Conservation (phyloP, 2,797 vertebrate genomes). For the Urophycis tenuis region DNA sequence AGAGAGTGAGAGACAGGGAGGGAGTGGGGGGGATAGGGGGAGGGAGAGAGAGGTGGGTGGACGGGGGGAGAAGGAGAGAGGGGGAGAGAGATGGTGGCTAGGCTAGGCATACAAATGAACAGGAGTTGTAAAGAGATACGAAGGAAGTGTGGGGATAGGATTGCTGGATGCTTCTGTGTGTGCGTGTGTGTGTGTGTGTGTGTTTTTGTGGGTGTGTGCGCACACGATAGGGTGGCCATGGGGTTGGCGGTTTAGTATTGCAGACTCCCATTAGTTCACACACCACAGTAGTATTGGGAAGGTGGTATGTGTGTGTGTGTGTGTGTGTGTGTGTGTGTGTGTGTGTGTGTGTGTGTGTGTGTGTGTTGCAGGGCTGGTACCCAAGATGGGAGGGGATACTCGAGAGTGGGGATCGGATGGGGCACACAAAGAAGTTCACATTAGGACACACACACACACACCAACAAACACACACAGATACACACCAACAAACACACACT, state of each 20-base stretch:
- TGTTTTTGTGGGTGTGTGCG: not conserved
- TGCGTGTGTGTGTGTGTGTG: constrained; percentile 25
- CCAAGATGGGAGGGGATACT: constrained; percentile 41
- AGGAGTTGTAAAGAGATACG: constrained; percentile 22
- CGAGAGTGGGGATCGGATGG: constrained; percentile 42
- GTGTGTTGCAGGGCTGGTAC: constrained; percentile 39
- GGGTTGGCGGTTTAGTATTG: constrained; percentile 18
- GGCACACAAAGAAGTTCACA: constrained; percentile 16
- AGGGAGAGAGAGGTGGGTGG: constrained; percentile 40
- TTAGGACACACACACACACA: constrained; percentile 40
- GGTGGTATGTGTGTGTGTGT: constrained; percentile 19
- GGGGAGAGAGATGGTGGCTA: constrained; percentile 36
- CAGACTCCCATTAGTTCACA: constrained; percentile 24
- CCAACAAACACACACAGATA: constrained; percentile 22
- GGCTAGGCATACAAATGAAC: constrained; percentile 53
- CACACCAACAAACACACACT: constrained; percentile 16
- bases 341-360: constrained; percentile 3
- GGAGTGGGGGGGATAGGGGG: constrained; percentile 39
- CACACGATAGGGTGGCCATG: not conserved
- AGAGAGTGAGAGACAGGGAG: constrained; percentile 21
- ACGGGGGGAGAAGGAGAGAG: constrained; percentile 38
- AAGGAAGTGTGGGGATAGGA: not conserved
- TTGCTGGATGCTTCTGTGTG: not conserved
- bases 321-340: too few species aligned
- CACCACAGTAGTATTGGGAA: constrained; percentile 13